Evolutionary conservation across 2,113 vertebrate species (phyloP), one percentile per base, ranked within the genome.

Genomic region (Apistogramma diplotaenia): DNA sequence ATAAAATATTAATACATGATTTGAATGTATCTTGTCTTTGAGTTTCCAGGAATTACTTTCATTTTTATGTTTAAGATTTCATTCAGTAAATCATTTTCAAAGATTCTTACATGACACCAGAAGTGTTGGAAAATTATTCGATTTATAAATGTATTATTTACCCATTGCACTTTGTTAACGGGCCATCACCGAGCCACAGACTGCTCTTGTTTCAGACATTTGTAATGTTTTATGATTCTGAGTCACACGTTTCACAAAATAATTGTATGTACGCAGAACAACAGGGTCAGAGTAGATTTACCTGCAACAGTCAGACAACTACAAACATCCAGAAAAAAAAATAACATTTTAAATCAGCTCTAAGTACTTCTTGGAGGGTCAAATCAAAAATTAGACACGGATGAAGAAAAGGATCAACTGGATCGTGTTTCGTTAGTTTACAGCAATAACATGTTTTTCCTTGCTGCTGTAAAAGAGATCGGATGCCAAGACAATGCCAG

Each of bases 401-500:
- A 19, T 18, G 11, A n/a, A 9, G 4, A 29, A 35, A 18, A 2
- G 46, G 27, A 31, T 31, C 57, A 58, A 58, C 31, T 8, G 56
- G 40, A 58, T 27, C 25, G 18, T 8, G 18, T 31, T 59, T 31
- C 6, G 31, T 29, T 59, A 16, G 10, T 59, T 27, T 57, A 12
- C 6, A 12, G 9, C 37, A 58, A 2, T 12, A 29, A 43, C 23
- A 46, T 15, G 29, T 58, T 74, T 75, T 43, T 9, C 5, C 37
- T 53, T 35, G 2, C 40, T 35, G 55, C n/a, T 3, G 0, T 59
- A 37, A n/a, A 51, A 53, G 3, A 58, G 21, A 43, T 70, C 43
- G 25, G 40, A 70, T 70, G 6, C 65, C 43, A 43, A 49, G 9
- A 80, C 79, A 89, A 85, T 74, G 10, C 6, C 76, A 80, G 79